Evolutionary conservation across 2,113 vertebrate species (phyloP).

Genomic region (Vireo altiloquus): DNA sequence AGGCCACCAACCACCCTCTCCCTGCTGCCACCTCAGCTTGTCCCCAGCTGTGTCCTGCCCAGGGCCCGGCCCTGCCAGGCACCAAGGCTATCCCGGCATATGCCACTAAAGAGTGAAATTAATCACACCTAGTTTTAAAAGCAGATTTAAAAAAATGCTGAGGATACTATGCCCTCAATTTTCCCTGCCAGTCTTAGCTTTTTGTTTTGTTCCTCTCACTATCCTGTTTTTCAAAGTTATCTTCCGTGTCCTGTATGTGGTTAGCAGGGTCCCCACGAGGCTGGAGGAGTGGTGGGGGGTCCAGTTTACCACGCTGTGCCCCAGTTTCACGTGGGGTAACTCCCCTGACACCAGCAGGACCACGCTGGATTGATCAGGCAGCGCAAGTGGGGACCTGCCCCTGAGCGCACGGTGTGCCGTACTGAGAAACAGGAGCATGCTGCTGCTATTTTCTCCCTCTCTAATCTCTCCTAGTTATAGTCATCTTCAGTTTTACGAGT

Average conservation of each 20-base stretch:
- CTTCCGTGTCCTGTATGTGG: neutral
- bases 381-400: neutral
- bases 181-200: neutral
- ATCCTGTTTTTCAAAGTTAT: neutral
- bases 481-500: neutral
- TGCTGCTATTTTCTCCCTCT: neutral
- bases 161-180: neutral
- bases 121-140: neutral
- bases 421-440: neutral
- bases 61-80: accelerated
- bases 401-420: accelerated
- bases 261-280: neutral
- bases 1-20: neutral
- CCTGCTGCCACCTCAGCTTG: neutral
- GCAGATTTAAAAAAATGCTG: neutral
- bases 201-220: neutral
- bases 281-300: neutral
- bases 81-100: neutral
- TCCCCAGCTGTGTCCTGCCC: neutral
- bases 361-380: accelerated
- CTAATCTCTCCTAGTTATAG: neutral
- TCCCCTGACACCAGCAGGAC: neutral
- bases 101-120: neutral
- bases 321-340: neutral
- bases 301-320: accelerated